A percentile compares a stretch with the other conserved stretches of the same genome.
Conservation (phyloP, 2,888 invertebrate genomes). For the Steinernema hermaphroditum region DNA sequence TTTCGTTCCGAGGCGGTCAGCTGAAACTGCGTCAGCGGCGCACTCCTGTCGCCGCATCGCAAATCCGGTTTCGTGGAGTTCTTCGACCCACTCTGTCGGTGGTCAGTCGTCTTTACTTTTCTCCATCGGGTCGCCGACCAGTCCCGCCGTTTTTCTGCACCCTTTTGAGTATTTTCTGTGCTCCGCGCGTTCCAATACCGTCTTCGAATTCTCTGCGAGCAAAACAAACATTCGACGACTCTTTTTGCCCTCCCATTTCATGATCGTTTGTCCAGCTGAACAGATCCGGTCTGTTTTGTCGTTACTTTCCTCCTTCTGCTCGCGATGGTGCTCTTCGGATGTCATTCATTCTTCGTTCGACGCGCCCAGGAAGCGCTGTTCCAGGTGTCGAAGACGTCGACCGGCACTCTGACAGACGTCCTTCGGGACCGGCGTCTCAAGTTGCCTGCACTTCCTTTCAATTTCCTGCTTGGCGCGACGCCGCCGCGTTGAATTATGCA, state of each 20-base stretch:
- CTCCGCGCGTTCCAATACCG: neutral
- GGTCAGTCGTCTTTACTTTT: neutral
- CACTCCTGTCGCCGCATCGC: neutral
- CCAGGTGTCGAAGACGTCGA: too few relatives aligned
- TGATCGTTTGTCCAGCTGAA: slow-evolving; percentile 10
- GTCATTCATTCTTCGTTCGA: too few relatives aligned
- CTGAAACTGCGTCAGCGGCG: too few relatives aligned
- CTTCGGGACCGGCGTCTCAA: neutral
- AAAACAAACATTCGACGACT: slow-evolving; percentile 26
- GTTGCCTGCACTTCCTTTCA: slow-evolving; percentile 14
- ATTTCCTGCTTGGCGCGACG: slow-evolving; percentile 1
- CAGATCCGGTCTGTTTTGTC: slow-evolving; percentile 20
- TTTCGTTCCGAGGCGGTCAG: neutral
- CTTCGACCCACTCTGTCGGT: neutral
- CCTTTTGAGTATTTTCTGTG: neutral
- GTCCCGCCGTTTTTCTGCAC: neutral
- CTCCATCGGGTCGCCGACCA: neutral
- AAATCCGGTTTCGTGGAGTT: neutral
- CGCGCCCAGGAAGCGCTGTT: too few relatives aligned
- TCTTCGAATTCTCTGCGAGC: neutral
- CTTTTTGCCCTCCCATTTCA: neutral
- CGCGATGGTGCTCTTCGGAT: neutral
- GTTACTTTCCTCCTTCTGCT: neutral
- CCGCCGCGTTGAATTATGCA: neutral
- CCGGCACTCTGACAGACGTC: too few relatives aligned